Conservation (phyloP, 2,888 invertebrate species). For the Leucoma salicis region DNA sequence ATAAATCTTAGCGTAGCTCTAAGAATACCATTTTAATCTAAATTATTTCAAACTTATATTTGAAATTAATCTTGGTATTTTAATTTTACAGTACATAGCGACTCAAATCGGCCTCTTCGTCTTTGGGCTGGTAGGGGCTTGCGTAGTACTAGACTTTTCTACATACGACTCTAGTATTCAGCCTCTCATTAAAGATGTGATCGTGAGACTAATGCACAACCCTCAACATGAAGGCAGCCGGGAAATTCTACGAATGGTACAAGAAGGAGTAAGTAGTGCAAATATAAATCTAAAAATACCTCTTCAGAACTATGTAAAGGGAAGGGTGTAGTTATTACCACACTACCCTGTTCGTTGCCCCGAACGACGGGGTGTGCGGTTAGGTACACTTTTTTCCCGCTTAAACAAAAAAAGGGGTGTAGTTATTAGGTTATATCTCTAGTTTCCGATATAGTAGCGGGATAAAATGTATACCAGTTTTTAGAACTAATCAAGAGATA, state of each 20-base stretch:
- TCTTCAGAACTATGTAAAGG: too few species aligned
- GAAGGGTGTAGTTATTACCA: too few species aligned
- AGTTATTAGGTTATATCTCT: too few species aligned
- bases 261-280: slow-evolving; percentile 87
- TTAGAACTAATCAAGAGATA: too few species aligned
- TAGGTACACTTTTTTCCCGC: too few species aligned
- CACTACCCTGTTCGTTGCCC: too few species aligned
- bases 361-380: too few species aligned
- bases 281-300: neutral
- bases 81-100: slow-evolving; percentile 85
- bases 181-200: slow-evolving; percentile 87
- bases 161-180: slow-evolving; percentile 91
- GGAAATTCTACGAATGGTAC: slow-evolving; percentile 88
- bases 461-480: too few species aligned
- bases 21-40: too few species aligned
- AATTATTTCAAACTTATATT: neutral
- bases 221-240: slow-evolving; percentile 87
- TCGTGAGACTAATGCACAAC: slow-evolving; percentile 88
- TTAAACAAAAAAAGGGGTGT: too few species aligned
- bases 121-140: slow-evolving; percentile 87
- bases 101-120: slow-evolving; percentile 87
- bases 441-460: too few species aligned
- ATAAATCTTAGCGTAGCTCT: too few species aligned
- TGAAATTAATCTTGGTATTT: neutral
- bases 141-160: slow-evolving; percentile 89